Conservation (phyloP, 2,113 vertebrate species). For the Bubo bubo region DNA sequence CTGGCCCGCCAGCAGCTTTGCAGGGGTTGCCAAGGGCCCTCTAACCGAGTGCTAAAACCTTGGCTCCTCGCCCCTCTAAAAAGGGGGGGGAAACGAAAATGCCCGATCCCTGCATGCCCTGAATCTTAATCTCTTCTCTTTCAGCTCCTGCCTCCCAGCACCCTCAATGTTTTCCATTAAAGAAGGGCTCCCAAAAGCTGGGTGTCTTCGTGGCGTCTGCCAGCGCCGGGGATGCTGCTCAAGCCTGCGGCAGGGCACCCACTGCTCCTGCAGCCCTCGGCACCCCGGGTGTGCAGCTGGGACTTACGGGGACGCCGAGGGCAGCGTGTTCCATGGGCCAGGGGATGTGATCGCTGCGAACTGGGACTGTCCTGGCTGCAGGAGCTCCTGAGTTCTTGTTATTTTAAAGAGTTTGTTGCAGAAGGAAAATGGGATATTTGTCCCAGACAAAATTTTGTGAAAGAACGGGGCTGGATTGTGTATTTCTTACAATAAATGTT, state of each 20-base stretch:
- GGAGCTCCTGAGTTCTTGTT: rapidly evolving
- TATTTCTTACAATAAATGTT: rapidly evolving
- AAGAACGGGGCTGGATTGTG: neutral
- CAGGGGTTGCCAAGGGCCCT: slow-evolving; percentile 25
- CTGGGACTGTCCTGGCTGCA: rapidly evolving
- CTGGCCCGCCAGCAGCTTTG: neutral
- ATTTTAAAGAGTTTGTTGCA: neutral
- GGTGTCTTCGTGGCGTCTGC: neutral
- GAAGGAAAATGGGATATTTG: neutral
- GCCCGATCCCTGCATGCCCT: neutral
- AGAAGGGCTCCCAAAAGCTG: neutral
- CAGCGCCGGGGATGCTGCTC: neutral
- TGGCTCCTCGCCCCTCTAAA: neutral
- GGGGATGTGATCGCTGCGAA: rapidly evolving
- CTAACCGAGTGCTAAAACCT: neutral
- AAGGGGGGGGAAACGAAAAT: neutral
- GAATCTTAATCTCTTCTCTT: slow-evolving; percentile 49
- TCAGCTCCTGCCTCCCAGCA: neutral
- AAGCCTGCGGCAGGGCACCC: neutral
- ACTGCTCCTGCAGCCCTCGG: neutral
- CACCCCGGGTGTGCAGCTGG: neutral
- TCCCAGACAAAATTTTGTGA: neutral
- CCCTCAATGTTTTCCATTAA: neutral
- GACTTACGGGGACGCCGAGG: neutral
- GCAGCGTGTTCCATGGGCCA: rapidly evolving